These are phyloP conservation scores for Boloria selene DNA, from an alignment of 2,888 invertebrate species.

Conservation along the genomic window DNA sequence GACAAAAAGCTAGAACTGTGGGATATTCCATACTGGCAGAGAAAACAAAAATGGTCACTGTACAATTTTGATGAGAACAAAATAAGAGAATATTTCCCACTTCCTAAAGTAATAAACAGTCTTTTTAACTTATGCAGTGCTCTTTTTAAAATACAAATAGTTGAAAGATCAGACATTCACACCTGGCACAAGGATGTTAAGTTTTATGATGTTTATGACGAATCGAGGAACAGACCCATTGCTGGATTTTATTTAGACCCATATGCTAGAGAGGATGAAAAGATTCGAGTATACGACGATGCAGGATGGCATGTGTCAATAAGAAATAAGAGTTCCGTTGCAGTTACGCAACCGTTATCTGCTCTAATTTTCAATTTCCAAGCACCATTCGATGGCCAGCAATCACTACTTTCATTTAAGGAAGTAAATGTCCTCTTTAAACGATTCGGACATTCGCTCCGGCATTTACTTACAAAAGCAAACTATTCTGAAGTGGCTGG, in stretches of 20 bases:
- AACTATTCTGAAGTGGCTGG: slow-evolving; percentile 93
- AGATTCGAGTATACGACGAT: slow-evolving; percentile 82
- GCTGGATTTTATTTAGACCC: slow-evolving; percentile 95
- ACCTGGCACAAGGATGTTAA: slow-evolving; percentile 94
- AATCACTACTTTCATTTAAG: slow-evolving; percentile 87
- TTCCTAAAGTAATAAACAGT: slow-evolving; percentile 89
- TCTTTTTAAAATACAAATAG: slow-evolving; percentile 90
- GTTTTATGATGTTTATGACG: slow-evolving; percentile 90
- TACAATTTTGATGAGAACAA: slow-evolving; percentile 87
- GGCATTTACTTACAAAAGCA: slow-evolving; percentile 91
- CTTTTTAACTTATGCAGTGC: slow-evolving; percentile 88
- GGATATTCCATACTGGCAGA: slow-evolving; percentile 94
- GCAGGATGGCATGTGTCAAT: slow-evolving; percentile 91
- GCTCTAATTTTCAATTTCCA: slow-evolving; percentile 93
- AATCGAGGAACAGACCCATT: slow-evolving; percentile 83
- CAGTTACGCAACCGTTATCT: slow-evolving; percentile 87
- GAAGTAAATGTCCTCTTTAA: slow-evolving; percentile 90
- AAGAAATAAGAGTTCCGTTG: slow-evolving; percentile 85
- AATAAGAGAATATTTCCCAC: slow-evolving; percentile 91
- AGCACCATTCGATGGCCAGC: slow-evolving; percentile 83
- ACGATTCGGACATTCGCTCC: slow-evolving; percentile 93
- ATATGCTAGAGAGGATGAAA: slow-evolving; percentile 86
- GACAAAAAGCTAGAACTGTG: slow-evolving; percentile 86
- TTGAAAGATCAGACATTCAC: slow-evolving; percentile 84
- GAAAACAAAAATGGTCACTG: slow-evolving; percentile 86